Evolutionary conservation across 2,797 vertebrate species (phyloP).

Genomic region (Buceros bicornis): DNA sequence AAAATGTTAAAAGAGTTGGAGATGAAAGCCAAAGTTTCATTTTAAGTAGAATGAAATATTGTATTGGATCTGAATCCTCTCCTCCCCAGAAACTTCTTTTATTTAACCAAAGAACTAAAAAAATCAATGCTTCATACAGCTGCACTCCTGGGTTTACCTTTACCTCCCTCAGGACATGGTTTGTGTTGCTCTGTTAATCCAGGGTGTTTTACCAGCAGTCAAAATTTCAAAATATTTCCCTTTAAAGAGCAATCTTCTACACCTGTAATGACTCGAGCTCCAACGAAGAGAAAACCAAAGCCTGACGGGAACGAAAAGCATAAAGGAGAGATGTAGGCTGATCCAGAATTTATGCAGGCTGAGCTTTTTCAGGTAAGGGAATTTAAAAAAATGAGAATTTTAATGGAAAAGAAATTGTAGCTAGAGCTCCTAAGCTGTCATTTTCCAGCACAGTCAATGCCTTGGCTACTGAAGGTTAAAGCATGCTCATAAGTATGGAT

Average conservation of each 20-base stretch:
- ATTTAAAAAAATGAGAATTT: background rate
- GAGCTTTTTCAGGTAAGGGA: background rate
- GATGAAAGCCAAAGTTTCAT: conserved; percentile 14
- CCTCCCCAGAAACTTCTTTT: background rate
- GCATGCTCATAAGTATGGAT: conserved; percentile 5
- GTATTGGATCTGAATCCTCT: background rate
- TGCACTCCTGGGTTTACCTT: background rate
- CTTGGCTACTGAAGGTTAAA: conserved; percentile 34
- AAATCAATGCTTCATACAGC: conserved; percentile 27
- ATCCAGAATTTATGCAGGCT: background rate
- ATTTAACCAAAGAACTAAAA: conserved; percentile 28
- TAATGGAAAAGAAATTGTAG: background rate
- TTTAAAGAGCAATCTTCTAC: conserved; percentile 5
- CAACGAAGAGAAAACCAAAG: conserved; percentile 12
- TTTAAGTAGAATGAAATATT: conserved; percentile 1
- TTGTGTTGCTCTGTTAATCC: conserved; percentile 25
- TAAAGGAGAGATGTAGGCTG: background rate
- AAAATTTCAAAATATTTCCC: conserved; percentile 32
- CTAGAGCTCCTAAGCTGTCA: background rate
- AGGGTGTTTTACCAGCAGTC: background rate
- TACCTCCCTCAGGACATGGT: background rate
- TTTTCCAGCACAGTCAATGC: background rate
- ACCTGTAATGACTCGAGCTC: background rate
- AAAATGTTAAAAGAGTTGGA: background rate
- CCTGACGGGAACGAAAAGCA: background rate